Evolutionary conservation across 2,797 vertebrate genomes (phyloP), one percentile per base, ranked within the genome.

Genomic region (Etheostoma perlongum): DNA sequence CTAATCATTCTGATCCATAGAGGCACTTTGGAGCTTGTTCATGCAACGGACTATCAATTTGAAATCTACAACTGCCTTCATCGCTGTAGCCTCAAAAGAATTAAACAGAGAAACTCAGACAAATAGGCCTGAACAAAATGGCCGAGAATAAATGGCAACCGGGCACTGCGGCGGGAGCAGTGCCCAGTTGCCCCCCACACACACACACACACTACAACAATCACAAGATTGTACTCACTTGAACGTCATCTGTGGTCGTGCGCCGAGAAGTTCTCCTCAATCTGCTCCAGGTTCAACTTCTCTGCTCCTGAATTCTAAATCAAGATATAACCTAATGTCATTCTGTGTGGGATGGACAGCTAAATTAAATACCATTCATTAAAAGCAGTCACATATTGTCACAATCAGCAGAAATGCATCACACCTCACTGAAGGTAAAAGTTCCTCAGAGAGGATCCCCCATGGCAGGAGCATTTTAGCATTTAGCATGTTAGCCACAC

Each of bases 401-500:
- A 15, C 58, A 58, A 36, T 15, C 54, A 55, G 27, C 27, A 33
- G 27, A 2, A 55, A 55, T 3, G 53, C 53, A 6, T 55, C 16
- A n/a, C 2, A 9, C 47, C n/a, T 52, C 10, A 40, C 30, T 36
- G 19, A 13, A 59, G 11, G 16, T 21, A 12, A n/a, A 5, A 36
- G 30, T 6, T 58, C 30, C 33, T 19, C 55, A 5, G 27, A 11
- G 9, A 21, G 30, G 10, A n/a, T 12, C 27, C 54, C 12, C 27
- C 36, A 40, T 40, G 10, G 36, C 55, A 58, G 36, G 10, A 19
- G 27, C 55, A 55, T 55, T 15, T 55, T 30, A 30, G 23, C 54
- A 59, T 21, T 40, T 42, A 60, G 36, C n/a, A 60, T 23, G 58
- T 21, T 60, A 60, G 36, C 55, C 18, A 13, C n/a, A 58, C 55